Evolutionary conservation across 2,113 vertebrate species (phyloP).

Genomic region (Podarcis muralis): DNA sequence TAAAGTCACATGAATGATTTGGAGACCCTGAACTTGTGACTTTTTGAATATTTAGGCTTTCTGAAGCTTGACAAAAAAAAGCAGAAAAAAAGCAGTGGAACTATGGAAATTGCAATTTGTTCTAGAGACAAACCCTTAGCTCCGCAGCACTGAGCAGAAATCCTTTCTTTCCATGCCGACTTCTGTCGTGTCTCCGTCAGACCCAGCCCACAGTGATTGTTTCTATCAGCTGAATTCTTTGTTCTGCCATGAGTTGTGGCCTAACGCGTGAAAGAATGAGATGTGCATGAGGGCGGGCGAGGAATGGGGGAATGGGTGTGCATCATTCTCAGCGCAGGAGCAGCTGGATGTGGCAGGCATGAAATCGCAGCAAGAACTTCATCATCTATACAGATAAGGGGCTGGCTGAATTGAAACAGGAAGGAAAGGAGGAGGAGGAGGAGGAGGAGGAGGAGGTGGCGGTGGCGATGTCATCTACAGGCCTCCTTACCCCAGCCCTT

Average conservation of each 20-base stretch:
- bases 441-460: neutral
- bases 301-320: neutral
- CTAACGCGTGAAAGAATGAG: slow-evolving; percentile 9
- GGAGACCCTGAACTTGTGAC: neutral
- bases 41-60: neutral
- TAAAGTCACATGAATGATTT: neutral
- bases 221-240: neutral
- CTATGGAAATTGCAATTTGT: neutral
- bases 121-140: neutral
- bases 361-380: slow-evolving; percentile 46
- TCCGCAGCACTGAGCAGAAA: neutral
- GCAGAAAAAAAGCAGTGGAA: rapidly evolving
- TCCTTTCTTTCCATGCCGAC: neutral
- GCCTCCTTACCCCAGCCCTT: neutral
- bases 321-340: slow-evolving; percentile 10
- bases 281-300: rapidly evolving
- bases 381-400: slow-evolving; percentile 32
- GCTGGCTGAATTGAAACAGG: neutral
- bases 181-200: neutral
- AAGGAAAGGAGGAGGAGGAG: neutral
- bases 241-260: neutral
- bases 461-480: neutral
- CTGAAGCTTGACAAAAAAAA: neutral
- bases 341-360: slow-evolving; percentile 51
- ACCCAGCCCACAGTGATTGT: neutral